Conservation (phyloP, 2,888 invertebrate species). For the Selenia dentaria region DNA sequence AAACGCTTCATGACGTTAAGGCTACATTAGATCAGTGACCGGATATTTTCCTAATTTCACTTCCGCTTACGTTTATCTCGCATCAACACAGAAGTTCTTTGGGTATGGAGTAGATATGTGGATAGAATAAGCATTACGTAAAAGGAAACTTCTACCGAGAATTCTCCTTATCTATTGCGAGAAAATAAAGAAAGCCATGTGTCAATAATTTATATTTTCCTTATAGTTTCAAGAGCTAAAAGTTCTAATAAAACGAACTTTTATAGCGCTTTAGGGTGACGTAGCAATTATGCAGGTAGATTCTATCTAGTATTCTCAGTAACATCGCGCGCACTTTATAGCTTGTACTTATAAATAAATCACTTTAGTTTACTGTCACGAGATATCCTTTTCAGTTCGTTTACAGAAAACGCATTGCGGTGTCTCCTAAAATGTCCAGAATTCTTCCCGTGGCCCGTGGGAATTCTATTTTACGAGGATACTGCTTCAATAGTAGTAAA, state of each 20-base stretch:
- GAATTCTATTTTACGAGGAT: slow-evolving; percentile 13
- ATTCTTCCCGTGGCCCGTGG: slow-evolving; percentile 5
- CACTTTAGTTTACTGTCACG: slow-evolving; percentile 10
- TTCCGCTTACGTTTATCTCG: not conserved
- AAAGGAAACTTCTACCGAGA: not conserved
- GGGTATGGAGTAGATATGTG: not conserved
- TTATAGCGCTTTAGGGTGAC: too few species aligned
- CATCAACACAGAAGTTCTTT: not conserved
- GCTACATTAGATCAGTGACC: not conserved
- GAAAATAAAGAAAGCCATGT: too few species aligned
- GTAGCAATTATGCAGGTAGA: not conserved
- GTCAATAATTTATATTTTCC: too few species aligned
- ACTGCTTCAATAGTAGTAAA: slow-evolving; percentile 6
- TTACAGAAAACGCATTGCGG: slow-evolving; percentile 21
- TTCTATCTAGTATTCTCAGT: slow-evolving; percentile 8
- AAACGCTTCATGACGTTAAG: not conserved
- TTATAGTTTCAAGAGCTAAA: too few species aligned
- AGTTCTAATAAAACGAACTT: too few species aligned
- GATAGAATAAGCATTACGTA: not conserved
- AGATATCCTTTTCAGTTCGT: slow-evolving; percentile 13
- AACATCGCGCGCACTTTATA: slow-evolving; percentile 7
- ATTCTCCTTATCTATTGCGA: too few species aligned
- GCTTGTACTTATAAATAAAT: slow-evolving; percentile 17
- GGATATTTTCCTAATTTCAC: slow-evolving; percentile 8
- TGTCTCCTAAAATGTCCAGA: slow-evolving; percentile 6